Evolutionary conservation across 64 coral and sea anemone genomes (phyloP), one percentile per base, ranked within the genome.

Genomic region (Stylophora pistillata): DNA sequence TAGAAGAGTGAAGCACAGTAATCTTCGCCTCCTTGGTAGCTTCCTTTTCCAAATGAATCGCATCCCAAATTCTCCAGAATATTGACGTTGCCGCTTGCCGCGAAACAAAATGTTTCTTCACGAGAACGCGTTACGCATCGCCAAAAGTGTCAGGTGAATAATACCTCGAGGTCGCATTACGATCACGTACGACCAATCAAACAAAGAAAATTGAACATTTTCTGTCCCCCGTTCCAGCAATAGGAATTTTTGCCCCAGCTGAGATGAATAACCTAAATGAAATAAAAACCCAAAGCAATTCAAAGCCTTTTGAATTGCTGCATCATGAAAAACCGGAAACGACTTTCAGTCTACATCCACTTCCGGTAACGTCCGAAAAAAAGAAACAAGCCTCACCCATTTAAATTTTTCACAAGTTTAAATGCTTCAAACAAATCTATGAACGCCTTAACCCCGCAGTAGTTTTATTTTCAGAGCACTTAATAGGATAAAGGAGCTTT

Each of bases 301-400:
- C 2, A 41, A 64, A 81, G 30, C 59, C 28, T 63, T 30, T 55
- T 15, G 20, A 78, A 57, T 26, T 2, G 15, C 30, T 6, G 58
- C 58, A 32, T 59, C 27, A 61, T 63, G 25, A 61, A 31, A 68
- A 82, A 82, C 58, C 58, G 78, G 78, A 82, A 41, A 82, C 30
- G 55, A 79, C 15, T 28, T 16, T 30, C 15, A 34, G 30, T 23
- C 30, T 15, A 68, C 52, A 13, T 14, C 9, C 16, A 54, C 61
- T 84, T 71, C 80, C 80, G 80, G 80, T 84, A 15, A 33, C 66
- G 15, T 79, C 13, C 66, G 66, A 15, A 69, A 33, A 70, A 68
- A 66, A 53, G 2, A 15, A 5, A 10, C 5, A 58, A 27, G 31
- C 55, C 2, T 59, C 28, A 33, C 56, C 58, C 20, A 18, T 16